Base-by-base conservation (phyloP, 2,113 vertebrate genomes). In the Xiphorhynchus elegans region DNA sequence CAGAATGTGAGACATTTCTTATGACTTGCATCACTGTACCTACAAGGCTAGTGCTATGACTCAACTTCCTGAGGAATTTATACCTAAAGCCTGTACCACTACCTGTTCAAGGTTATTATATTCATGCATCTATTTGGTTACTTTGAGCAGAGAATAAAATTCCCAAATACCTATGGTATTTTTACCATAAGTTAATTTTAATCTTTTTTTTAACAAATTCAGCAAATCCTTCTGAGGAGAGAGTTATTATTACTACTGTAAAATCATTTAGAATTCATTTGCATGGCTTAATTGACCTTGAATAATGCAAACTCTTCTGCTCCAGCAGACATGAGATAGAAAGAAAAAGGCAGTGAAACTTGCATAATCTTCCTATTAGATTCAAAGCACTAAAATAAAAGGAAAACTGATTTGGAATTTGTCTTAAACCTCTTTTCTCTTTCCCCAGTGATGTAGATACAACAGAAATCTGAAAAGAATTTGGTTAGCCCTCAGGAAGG, bases 231-330 rank as follows among this genome's bases (percentile, higher is more conserved):
- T 77, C 25, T 77, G 35, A 84, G 40, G 12, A 78, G 21, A 60
- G 9, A 73, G 60, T 90, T 95, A 84, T 93, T 96, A 91, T 88
- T 91, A 62, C 66, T 78, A 52, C 85, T 94, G 84, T 89, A 91
- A 92, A 96, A 95, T 93, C 74, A 84, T 91, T 92, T 95, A 86
- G 77, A 93, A 91, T 93, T 59, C 91, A 93, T 96, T 96, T 97
- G 79, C 87, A 59, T 90, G 39, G 78, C 83, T 95, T 96, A 96
- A 96, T 90, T 93, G 82, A 90, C 91, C 83, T 95, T 96, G 91
- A 94, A 91, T 94, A 95, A 93, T 96, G 79, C 52, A 60, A 75
- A 90, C 40, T 88, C 82, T 96, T 94, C 75, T 67, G 67, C 76
- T 93, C 35, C 0, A 0, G 17, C 49, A 93, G 82, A 88, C 64